These are phyloP conservation scores for Myanophis thanlyinensis DNA, from an alignment of 2,113 vertebrate species.

Conservation along the genomic window DNA sequence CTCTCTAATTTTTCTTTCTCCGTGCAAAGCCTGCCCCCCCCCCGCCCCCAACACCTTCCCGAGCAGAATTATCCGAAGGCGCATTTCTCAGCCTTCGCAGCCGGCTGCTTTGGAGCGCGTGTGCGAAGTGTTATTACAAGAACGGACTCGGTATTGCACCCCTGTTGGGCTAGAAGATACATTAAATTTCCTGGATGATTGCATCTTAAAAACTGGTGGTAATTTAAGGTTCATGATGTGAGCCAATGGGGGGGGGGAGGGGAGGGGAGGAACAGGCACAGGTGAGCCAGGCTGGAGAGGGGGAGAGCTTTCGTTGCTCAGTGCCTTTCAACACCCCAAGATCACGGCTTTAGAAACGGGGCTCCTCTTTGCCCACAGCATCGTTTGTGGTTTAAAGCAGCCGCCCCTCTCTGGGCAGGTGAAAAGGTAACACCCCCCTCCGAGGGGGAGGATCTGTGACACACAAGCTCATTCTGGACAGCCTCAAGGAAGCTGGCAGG, in stretches of 20 bases:
- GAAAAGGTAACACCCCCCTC: not conserved
- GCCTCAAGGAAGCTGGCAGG: not conserved
- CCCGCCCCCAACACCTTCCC: constrained; percentile 39
- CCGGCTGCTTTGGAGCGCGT: constrained; percentile 22
- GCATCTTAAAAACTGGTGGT: not conserved
- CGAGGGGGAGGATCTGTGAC: not conserved
- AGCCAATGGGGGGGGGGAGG: rapidly evolving
- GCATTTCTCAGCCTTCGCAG: constrained; percentile 24
- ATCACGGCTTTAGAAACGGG: not conserved
- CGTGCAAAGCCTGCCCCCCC: constrained; percentile 39
- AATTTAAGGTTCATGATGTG: rapidly evolving
- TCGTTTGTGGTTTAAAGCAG: not conserved
- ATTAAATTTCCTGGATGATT: not conserved
- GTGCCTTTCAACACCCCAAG: not conserved
- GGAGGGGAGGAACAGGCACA: not conserved
- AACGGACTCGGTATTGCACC: rapidly evolving
- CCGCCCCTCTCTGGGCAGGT: not conserved
- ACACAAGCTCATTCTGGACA: not conserved
- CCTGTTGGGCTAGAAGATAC: not conserved
- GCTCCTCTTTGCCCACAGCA: not conserved
- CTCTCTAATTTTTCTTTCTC: constrained; percentile 63
- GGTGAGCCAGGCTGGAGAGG: not conserved
- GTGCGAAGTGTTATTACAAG: constrained; percentile 32
- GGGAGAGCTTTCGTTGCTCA: not conserved
- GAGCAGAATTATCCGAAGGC: constrained; percentile 34